Conservation (phyloP, 2,888 invertebrate species). For the Tetrapedia diversipes region DNA sequence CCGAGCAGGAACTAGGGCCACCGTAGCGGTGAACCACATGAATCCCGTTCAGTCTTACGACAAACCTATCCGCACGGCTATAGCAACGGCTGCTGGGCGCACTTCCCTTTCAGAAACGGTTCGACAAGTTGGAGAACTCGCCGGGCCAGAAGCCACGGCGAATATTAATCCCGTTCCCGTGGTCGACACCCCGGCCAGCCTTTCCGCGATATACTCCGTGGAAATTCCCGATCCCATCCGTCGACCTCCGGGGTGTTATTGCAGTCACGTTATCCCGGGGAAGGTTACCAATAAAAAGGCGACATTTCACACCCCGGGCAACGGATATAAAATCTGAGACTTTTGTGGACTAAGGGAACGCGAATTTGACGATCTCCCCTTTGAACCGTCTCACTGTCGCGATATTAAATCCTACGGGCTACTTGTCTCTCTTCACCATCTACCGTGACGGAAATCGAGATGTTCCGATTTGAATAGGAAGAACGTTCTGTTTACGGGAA, state of each 20-base stretch:
- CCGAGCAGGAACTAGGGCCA: slow-evolving; percentile 27
- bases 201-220: slow-evolving; percentile 1
- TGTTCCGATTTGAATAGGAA: background rate
- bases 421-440: background rate
- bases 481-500: too few species aligned
- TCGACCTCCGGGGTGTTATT: slow-evolving; percentile 36
- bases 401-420: slow-evolving; percentile 28
- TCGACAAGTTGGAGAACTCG: slow-evolving; percentile 49
- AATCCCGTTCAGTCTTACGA: slow-evolving; percentile 38
- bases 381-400: slow-evolving; percentile 13
- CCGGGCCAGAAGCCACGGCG: slow-evolving; percentile 38
- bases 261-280: slow-evolving; percentile 49
- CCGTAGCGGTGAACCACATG: slow-evolving; percentile 27
- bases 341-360: slow-evolving; percentile 12
- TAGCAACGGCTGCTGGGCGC: slow-evolving; percentile 15
- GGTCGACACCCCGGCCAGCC: background rate
- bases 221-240: slow-evolving; percentile 27
- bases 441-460: background rate
- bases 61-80: slow-evolving; percentile 30
- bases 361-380: slow-evolving; percentile 38
- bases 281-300: slow-evolving; percentile 45
- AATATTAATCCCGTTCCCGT: slow-evolving; percentile 57
- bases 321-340: slow-evolving; percentile 23
- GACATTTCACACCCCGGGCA: slow-evolving; percentile 21
- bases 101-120: slow-evolving; percentile 31